A percentile compares a stretch with the other conserved stretches of the same genome.
These are phyloP conservation scores for Acromyrmex echinatior DNA, from an alignment of 1,140 invertebrate genomes.

Conservation along the genomic window DNA sequence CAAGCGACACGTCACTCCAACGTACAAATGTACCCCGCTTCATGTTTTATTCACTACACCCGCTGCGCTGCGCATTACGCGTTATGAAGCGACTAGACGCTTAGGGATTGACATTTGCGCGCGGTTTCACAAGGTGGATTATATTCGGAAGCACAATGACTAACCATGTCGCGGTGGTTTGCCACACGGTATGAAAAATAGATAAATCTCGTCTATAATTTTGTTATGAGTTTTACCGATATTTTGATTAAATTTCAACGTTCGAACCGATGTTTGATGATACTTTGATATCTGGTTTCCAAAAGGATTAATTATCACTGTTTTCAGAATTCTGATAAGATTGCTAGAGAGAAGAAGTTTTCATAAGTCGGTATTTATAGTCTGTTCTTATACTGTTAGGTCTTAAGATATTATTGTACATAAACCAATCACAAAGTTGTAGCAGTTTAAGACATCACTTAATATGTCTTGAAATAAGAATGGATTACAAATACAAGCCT, in stretches of 20 bases:
- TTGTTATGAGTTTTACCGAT: background rate
- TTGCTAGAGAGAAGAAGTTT: background rate
- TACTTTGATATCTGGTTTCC: background rate
- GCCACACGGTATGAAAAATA: constrained; percentile 14
- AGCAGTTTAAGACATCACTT: too few relatives aligned
- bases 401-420: too few relatives aligned
- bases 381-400: too few relatives aligned
- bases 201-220: constrained; percentile 22
- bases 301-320: background rate
- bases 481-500: background rate
- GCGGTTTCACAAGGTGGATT: constrained; percentile 32
- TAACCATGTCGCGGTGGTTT: background rate
- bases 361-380: too few relatives aligned
- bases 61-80: constrained; percentile 49
- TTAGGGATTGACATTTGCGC: constrained; percentile 50
- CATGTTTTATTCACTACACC: constrained; percentile 51
- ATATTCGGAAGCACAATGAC: constrained; percentile 13
- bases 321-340: background rate
- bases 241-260: background rate
- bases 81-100: constrained; percentile 49
- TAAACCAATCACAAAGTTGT: too few relatives aligned
- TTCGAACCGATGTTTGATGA: background rate
- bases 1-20: constrained; percentile 50
- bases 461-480: too few relatives aligned
- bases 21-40: constrained; percentile 31